Percentiles rank a stretch among this genome's conserved stretches.
Conservation (phyloP, 2,888 invertebrate genomes). For the Cyrtodaria siliqua region DNA sequence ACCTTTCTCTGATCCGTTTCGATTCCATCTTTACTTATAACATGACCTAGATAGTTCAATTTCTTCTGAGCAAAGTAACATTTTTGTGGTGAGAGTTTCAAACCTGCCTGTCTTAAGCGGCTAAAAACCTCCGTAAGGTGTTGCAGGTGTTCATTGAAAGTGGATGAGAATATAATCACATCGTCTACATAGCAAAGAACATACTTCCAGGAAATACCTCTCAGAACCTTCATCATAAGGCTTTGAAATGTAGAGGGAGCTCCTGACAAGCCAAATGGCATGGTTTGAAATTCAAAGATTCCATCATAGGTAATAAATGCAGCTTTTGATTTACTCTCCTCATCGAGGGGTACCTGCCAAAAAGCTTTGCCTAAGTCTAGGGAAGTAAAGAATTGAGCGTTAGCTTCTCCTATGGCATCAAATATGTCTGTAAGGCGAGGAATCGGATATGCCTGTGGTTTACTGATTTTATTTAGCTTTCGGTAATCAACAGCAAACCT, state of each 20-base stretch:
- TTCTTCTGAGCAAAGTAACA: background rate
- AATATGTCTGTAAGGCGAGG: no score
- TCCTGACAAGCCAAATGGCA: constrained; percentile 45
- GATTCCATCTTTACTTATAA: background rate
- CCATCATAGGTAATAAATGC: constrained; percentile 55
- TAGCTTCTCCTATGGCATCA: no score
- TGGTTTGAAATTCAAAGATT: constrained; percentile 31
- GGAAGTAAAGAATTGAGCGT: constrained; percentile 48
- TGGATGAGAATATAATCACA: background rate
- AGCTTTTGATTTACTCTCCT: no score
- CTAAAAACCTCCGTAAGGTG: background rate
- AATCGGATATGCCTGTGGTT: no score
- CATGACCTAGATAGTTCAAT: background rate
- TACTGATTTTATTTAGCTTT: no score
- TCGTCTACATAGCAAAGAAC: constrained; percentile 9
- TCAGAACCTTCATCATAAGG: no score
- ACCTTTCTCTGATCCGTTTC: constrained; percentile 28
- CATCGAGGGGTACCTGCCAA: no score
- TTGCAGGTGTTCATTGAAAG: background rate
- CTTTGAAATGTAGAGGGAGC: constrained; percentile 36
- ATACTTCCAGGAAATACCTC: no score
- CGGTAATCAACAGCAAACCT: no score
- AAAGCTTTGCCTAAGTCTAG: no score
- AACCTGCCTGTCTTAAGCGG: background rate
- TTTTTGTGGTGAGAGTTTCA: background rate